A percentile compares a stretch with the other conserved stretches of the same genome.
Conservation (phyloP, 2,888 invertebrate genomes). For the Embidobia sp. region DNA sequence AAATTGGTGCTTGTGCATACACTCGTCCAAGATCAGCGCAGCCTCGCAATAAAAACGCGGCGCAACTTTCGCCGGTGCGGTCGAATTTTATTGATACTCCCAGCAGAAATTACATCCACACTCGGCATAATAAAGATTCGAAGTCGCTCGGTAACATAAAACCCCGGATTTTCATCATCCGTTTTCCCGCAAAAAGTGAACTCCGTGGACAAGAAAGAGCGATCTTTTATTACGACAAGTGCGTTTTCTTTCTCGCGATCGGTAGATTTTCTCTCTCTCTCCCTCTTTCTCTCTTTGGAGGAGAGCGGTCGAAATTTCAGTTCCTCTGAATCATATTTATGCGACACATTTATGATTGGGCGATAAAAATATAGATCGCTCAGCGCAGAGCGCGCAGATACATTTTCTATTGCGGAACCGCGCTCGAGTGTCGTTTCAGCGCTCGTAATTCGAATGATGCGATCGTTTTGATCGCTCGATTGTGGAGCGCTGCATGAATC, state of each 20-base stretch:
- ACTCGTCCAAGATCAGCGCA: slow-evolving; percentile 25
- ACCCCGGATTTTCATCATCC: no score
- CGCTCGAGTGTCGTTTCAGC: slow-evolving; percentile 48
- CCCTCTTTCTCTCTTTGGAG: no score
- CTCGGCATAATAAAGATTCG: slow-evolving; percentile 10
- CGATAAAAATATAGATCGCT: slow-evolving; percentile 43
- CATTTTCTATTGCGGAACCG: slow-evolving; percentile 57
- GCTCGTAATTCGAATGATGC: slow-evolving; percentile 62
- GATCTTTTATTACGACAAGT: slow-evolving; percentile 5
- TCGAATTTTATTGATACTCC: slow-evolving; percentile 38
- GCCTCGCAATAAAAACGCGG: slow-evolving; percentile 37
- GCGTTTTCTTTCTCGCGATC: background rate
- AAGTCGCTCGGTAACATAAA: slow-evolving; percentile 1
- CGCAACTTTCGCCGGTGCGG: slow-evolving; percentile 46
- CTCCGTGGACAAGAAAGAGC: no score
- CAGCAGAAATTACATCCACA: slow-evolving; percentile 28
- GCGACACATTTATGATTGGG: slow-evolving; percentile 52
- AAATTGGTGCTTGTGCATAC: slow-evolving; percentile 39
- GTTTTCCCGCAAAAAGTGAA: no score
- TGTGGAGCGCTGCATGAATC: slow-evolving; percentile 53
- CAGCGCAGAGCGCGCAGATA: slow-evolving; percentile 9
- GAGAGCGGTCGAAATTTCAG: slow-evolving; percentile 24
- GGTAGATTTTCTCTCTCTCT: slow-evolving; percentile 8
- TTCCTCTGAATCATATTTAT: slow-evolving; percentile 30
- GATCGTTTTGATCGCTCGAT: slow-evolving; percentile 56